Evolutionary conservation across 2,113 vertebrate genomes (phyloP).

Genomic region (Leptobrachium ailaonicum): DNA sequence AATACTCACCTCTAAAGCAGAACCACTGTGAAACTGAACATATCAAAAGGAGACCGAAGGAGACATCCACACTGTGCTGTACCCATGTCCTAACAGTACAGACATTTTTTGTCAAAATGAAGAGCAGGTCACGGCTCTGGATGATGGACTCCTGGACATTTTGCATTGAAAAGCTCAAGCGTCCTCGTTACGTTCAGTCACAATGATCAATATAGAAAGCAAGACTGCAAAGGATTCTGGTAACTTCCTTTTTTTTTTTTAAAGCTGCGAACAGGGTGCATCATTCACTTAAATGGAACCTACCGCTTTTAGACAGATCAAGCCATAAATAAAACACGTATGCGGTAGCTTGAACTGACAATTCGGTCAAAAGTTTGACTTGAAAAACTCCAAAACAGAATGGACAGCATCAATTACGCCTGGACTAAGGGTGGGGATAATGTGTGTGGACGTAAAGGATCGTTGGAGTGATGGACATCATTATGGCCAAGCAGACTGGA

Average conservation of each 20-base stretch:
- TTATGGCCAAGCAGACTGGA: too few relatives aligned
- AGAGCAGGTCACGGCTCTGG: too few relatives aligned
- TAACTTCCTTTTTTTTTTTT: slow-evolving; percentile 16
- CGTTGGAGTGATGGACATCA: too few relatives aligned
- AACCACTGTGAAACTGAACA: not conserved
- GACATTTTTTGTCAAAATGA: too few relatives aligned
- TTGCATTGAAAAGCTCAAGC: too few relatives aligned
- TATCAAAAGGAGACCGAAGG: not conserved
- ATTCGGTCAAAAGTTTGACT: not conserved
- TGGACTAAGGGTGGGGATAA: not conserved
- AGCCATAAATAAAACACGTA: not conserved
- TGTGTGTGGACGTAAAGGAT: not conserved
- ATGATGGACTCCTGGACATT: too few relatives aligned
- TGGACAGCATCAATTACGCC: not conserved
- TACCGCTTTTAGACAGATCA: not conserved
- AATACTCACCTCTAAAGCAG: not conserved
- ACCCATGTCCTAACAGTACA: too few relatives aligned
- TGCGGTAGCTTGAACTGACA: not conserved
- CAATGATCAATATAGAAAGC: not conserved
- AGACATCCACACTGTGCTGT: too few relatives aligned
- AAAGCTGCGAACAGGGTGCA: not conserved
- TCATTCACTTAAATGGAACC: slow-evolving; percentile 11
- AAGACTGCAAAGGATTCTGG: not conserved
- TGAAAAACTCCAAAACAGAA: not conserved
- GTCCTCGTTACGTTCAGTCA: not conserved